A percentile compares a stretch with the other conserved stretches of the same genome.
phyloP scores from a whole-genome alignment of 2,888 invertebrate species.

The Gnatocerus cornutus region DNA sequence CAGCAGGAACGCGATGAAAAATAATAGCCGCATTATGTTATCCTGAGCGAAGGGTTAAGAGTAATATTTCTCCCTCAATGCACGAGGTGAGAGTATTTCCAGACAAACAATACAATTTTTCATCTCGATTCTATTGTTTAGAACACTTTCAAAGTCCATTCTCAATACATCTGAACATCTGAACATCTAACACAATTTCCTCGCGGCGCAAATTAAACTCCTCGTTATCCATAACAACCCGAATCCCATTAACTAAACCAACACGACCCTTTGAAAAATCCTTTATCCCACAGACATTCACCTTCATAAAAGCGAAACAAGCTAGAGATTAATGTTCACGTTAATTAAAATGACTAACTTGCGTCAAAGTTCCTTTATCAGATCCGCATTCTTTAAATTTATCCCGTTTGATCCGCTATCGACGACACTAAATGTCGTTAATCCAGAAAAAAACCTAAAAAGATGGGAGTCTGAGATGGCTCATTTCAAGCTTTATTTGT shows the following conservation, averaged over 20 bases:
- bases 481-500: conserved; percentile 8
- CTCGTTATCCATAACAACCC: conserved; percentile 15
- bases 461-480: conserved; percentile 1
- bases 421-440: background rate
- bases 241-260: conserved; percentile 9
- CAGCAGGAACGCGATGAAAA: too few species aligned
- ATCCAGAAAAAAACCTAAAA: background rate
- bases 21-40: too few species aligned
- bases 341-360: conserved; percentile 26
- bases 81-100: too few species aligned
- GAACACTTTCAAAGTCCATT: too few species aligned
- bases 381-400: background rate
- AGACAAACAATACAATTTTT: too few species aligned
- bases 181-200: too few species aligned
- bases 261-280: conserved; percentile 1
- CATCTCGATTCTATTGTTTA: too few species aligned
- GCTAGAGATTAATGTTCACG: conserved; percentile 5
- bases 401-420: background rate
- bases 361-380: background rate
- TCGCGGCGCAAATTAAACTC: conserved; percentile 10
- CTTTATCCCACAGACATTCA: conserved; percentile 4
- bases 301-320: conserved; percentile 20
- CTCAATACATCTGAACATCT: too few species aligned
- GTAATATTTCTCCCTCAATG: too few species aligned
- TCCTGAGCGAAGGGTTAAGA: too few species aligned